Base-by-base conservation (phyloP, 2,113 vertebrate genomes). In the Dasyprocta punctata region DNA sequence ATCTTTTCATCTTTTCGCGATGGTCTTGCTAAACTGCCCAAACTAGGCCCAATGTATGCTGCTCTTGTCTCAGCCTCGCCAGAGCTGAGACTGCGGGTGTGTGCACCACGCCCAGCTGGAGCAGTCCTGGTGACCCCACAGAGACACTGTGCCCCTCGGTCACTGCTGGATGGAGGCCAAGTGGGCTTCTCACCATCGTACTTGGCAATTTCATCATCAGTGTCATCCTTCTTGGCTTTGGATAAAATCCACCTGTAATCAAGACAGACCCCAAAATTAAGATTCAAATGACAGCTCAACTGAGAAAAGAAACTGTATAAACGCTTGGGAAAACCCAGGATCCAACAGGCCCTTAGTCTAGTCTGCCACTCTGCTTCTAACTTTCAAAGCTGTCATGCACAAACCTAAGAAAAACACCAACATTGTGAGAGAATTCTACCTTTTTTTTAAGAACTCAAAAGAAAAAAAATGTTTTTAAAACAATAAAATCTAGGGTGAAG, bases 161-260 rank as follows among this genome's bases (percentile, higher is more conserved):
- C 75, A 19, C 38, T 92, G 77, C 75, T 73, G 89, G 97, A 85
- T 36, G 16, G 65, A 36, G 65, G 65, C 30, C 20, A 65, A 14
- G 44, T 11, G 52, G 30, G 80, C 98, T 52, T 89, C 99, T 97
- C 96, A 99, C 99, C 99, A 58, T 99, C 99, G 1, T 99, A 99
- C 97, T 99, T 99, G 2, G 99, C 99, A 86, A 99, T 99, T 16
- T 99, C 99, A 95, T 99, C 99, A 97, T 99, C 99, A 0, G 99
- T 98, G 47, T 99, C 99, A 2, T 99, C 99, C 96, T 99, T 99
- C 98, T 99, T 99, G n/a, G 99, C 99, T 94, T 98, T 99, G 83
- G 99, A 99, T 97, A 99, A 86, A 81, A 99, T 98, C 99, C 99
- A 99, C 22, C 99, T 99, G 97, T 60, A 98, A 98, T 77, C 97